Evolutionary conservation across 2,888 invertebrate genomes (phyloP).

Genomic region (Heliothis peltigera): DNA sequence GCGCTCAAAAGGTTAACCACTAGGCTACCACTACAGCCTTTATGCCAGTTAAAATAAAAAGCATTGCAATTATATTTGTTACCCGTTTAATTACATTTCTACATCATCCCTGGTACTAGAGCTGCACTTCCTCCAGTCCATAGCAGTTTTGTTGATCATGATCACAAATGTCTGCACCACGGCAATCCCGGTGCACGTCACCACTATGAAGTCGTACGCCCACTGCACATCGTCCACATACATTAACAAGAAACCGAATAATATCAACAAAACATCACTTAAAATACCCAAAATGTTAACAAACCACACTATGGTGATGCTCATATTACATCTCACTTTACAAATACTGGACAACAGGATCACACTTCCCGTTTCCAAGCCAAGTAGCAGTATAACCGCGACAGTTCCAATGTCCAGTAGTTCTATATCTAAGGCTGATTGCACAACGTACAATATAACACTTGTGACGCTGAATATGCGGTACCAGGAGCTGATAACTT

Average conservation of each 20-base stretch:
- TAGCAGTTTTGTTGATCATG: constrained; percentile 9
- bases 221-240: background rate
- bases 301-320: constrained; percentile 3
- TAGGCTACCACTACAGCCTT: too few species aligned
- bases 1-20: too few species aligned
- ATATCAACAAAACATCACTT: constrained; percentile 23
- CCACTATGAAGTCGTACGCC: constrained; percentile 1
- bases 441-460: constrained; percentile 1
- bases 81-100: constrained; percentile 20
- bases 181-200: background rate
- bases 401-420: background rate
- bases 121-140: constrained; percentile 22
- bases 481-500: background rate
- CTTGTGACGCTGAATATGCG: too few species aligned
- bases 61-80: background rate
- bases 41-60: background rate
- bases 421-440: constrained; percentile 2
- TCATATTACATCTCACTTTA: constrained; percentile 7
- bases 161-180: constrained; percentile 24
- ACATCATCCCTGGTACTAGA: background rate
- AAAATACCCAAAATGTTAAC: constrained; percentile 21
- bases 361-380: constrained; percentile 17
- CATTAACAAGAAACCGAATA: constrained; percentile 22
- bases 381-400: background rate
- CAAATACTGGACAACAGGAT: constrained; percentile 10